Evolutionary conservation across 2,113 vertebrate species (phyloP).

Genomic region (Cochlearius cochlearius): DNA sequence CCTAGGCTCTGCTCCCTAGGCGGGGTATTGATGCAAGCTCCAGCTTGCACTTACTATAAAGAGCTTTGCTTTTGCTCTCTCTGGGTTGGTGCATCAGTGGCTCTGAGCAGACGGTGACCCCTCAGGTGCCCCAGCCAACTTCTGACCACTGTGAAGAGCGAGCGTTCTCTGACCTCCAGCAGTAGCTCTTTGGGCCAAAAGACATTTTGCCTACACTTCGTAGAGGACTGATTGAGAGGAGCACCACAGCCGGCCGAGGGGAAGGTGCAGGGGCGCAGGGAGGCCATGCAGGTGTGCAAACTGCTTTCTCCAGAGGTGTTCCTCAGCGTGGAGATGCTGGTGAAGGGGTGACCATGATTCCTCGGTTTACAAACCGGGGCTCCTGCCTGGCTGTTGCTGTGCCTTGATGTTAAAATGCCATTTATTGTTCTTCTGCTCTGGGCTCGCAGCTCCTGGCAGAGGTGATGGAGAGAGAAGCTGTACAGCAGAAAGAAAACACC

Average conservation of each 20-base stretch:
- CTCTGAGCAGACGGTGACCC: background rate
- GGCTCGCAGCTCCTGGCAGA: accelerated
- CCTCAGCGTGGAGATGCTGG: background rate
- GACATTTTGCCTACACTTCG: accelerated
- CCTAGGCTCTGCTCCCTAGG: background rate
- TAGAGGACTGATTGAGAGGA: background rate
- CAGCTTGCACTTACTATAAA: background rate
- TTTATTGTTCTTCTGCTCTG: background rate
- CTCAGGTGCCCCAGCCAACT: background rate
- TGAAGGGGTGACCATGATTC: background rate
- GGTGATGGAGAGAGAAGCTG: background rate
- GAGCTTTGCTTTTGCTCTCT: background rate
- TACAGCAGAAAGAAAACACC: background rate
- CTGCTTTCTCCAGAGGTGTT: background rate
- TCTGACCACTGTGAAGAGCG: accelerated
- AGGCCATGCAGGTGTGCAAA: background rate
- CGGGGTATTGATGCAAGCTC: background rate
- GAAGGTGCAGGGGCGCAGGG: background rate
- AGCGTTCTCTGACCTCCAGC: background rate
- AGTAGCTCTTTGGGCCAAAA: background rate
- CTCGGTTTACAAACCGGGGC: background rate
- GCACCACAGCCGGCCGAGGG: background rate
- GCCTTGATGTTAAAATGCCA: background rate
- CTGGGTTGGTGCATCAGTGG: background rate
- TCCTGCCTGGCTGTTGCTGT: background rate